phyloP scores from a whole-genome alignment of 2,113 vertebrate genomes.

The Semicossyphus pulcher region DNA sequence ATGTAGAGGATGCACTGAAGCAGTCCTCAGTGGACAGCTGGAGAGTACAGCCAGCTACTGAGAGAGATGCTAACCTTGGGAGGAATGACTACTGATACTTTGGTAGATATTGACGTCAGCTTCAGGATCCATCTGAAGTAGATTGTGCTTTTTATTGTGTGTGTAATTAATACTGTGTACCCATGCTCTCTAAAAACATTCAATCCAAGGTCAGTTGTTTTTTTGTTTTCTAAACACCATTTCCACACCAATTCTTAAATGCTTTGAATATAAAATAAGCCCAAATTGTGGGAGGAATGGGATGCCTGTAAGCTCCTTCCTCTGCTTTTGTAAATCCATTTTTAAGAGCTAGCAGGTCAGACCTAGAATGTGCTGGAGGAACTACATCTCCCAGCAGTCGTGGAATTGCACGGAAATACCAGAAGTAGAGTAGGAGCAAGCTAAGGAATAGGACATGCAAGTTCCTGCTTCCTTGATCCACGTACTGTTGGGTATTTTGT shows the following conservation, averaged over 20 bases:
- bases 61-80: slow-evolving; percentile 78
- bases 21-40: slow-evolving; percentile 76
- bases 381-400: slow-evolving; percentile 17
- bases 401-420: neutral
- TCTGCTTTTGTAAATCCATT: neutral
- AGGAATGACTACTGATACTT: slow-evolving; percentile 69
- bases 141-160: slow-evolving; percentile 41
- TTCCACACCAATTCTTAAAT: slow-evolving; percentile 5
- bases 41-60: slow-evolving; percentile 64
- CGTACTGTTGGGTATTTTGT: slow-evolving; percentile 5
- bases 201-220: neutral
- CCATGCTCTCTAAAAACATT: too few species aligned
- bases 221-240: slow-evolving; percentile 5
- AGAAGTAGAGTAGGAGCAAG: slow-evolving; percentile 1
- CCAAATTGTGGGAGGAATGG: neutral
- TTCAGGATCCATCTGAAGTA: slow-evolving; percentile 32
- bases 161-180: neutral
- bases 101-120: slow-evolving; percentile 42
- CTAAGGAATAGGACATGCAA: neutral
- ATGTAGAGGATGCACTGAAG: slow-evolving; percentile 80
- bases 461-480: neutral
- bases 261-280: slow-evolving; percentile 15
- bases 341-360: neutral
- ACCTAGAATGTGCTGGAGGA: slow-evolving; percentile 8
- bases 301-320: neutral